Evolutionary conservation across 92 coral and sea anemone genomes (phyloP), one percentile per base, ranked within the genome.

Genomic region (Actinernus sp.): DNA sequence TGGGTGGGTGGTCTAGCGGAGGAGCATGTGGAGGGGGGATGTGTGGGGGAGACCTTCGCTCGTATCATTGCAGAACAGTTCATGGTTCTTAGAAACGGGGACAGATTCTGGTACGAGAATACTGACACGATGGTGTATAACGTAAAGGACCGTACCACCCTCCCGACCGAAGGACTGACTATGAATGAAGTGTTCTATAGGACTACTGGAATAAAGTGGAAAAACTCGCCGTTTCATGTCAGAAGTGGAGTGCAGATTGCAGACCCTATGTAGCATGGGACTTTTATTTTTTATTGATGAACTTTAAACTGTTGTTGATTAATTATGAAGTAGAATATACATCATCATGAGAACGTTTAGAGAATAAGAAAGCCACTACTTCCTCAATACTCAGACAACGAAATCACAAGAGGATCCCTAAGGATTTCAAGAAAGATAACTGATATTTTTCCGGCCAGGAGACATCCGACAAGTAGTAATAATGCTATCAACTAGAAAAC

Each of bases 1-100:
- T 91, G 97, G 98, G 88, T 94, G 31, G 98, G 89, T 8, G 98
- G 97, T 18, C 61, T 94, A 34, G 98, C 98, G 0, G 98, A 94
- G 55, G 65, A 85, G 8, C 97, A 91, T 55, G 90, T 94, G 13
- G 92, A 85, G 22, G 95, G 97, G 44, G 98, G 98, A 20, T 91
- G 95, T 26, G 98, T 94, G 14, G 98, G 98, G 21, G 97, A 94
- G 46, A 94, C 98, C 8, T 94, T 94, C 33, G 98, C 97, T 2
- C 93, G 91, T 11, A 87, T 94, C 39, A 87, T 94, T 29, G 95
- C 98, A 1, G 84, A 74, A 65, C 98, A 94, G 70, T 94, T 83
- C 59, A 92, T 83, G 22, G 64, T 87, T 18, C 55, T 94, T 20
- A 88, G 98, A 17, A 97, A 94, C 62, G 98, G 97, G 3, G 98